Evolutionary conservation across 2,888 invertebrate species (phyloP).

Genomic region (Leptopilina syphax): DNA sequence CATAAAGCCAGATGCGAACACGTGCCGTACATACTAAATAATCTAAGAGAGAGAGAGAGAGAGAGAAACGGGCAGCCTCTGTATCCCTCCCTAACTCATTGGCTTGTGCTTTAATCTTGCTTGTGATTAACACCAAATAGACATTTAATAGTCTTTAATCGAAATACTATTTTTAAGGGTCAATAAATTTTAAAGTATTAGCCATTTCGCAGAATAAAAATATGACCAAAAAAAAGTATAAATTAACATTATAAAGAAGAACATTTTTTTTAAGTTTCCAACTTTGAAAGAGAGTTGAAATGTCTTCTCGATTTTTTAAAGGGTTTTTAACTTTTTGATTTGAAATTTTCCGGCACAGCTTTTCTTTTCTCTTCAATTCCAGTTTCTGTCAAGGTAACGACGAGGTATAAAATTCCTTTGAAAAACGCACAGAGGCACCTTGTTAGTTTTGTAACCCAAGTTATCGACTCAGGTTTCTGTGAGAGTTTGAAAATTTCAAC

Average conservation of each 20-base stretch:
- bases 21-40: conserved; percentile 74
- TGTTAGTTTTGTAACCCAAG: conserved; percentile 41
- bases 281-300: background rate
- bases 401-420: conserved; percentile 62
- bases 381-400: conserved; percentile 46
- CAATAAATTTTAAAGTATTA: too few species aligned
- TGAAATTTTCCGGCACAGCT: conserved; percentile 9
- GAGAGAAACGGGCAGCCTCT: conserved; percentile 6
- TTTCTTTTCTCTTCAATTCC: conserved; percentile 29
- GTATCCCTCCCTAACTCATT: conserved; percentile 42
- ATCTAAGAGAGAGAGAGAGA: conserved; percentile 45
- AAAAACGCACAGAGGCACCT: conserved; percentile 39
- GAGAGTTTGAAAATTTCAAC: conserved; percentile 43
- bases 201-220: too few species aligned
- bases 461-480: conserved; percentile 47
- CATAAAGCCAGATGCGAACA: conserved; percentile 75
- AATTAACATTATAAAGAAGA: too few species aligned
- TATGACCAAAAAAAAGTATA: too few species aligned
- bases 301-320: background rate
- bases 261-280: too few species aligned
- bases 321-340: background rate
- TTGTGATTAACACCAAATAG: background rate
- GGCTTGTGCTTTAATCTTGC: conserved; percentile 14
- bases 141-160: background rate
- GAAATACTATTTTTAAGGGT: background rate